Evolutionary conservation across 2,888 invertebrate species (phyloP).

Genomic region (Pinctada fucata): DNA sequence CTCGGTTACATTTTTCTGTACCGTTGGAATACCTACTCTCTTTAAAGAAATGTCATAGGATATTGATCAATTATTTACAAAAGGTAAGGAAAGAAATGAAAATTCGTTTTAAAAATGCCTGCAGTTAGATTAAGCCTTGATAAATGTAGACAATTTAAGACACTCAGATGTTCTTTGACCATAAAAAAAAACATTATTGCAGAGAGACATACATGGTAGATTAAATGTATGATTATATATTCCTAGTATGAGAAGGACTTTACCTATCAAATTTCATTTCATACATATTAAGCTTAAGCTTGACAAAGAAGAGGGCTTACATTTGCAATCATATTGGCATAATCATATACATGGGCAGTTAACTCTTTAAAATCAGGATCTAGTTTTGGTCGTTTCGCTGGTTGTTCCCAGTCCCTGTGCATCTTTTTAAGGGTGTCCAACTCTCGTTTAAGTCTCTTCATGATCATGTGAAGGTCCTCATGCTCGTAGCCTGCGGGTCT

Average conservation of each 20-base stretch:
- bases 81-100: no score
- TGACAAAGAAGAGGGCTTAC: not conserved
- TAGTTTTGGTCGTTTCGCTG: conserved; percentile 19
- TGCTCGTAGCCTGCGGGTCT: conserved; percentile 28
- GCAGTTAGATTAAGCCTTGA: no score
- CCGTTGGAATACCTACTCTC: conserved; percentile 24
- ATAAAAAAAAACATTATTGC: no score
- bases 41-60: not conserved
- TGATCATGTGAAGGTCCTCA: conserved; percentile 26
- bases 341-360: conserved; percentile 17
- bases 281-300: no score
- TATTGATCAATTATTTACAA: no score
- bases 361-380: conserved; percentile 23
- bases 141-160: no score
- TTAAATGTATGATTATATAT: no score
- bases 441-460: conserved; percentile 24
- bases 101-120: no score
- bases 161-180: no score
- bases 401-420: conserved; percentile 26
- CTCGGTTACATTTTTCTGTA: conserved; percentile 25
- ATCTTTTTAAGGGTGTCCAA: conserved; percentile 6
- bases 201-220: no score
- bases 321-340: conserved; percentile 28
- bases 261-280: no score
- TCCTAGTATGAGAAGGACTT: no score